Evolutionary conservation across 2,113 vertebrate genomes (phyloP).

Genomic region (Cryptoleucopteryx plumbea): DNA sequence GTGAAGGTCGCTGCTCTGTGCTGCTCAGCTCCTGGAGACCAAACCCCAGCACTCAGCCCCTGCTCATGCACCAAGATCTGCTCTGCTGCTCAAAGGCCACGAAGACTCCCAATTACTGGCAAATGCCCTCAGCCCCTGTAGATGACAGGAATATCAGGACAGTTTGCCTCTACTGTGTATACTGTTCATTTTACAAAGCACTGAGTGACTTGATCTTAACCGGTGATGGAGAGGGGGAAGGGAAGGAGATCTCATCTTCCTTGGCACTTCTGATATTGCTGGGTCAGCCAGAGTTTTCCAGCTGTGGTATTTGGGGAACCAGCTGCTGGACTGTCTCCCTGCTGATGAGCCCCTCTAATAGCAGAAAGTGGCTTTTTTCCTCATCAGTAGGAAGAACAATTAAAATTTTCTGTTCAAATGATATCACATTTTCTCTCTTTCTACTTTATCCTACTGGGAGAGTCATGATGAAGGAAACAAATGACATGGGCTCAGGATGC

Average conservation of each 20-base stretch:
- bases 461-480: slow-evolving; percentile 1
- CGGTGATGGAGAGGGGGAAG: background rate
- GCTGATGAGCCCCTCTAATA: background rate
- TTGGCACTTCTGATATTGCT: background rate
- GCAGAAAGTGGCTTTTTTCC: background rate
- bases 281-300: background rate
- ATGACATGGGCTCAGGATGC: slow-evolving; percentile 5
- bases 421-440: background rate
- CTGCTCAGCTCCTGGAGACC: background rate
- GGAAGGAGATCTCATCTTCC: background rate
- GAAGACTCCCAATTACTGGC: background rate
- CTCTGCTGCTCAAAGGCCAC: background rate
- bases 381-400: background rate
- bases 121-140: background rate
- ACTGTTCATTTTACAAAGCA: background rate
- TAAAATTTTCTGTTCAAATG: background rate
- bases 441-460: background rate
- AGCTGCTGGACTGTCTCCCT: background rate
- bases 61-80: background rate
- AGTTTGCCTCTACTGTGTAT: background rate
- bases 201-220: background rate
- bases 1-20: background rate
- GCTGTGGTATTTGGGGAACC: background rate
- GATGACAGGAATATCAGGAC: background rate
- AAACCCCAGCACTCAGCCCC: background rate